Conservation (phyloP, 2,888 invertebrate genomes). For the Caenorhabditis sp. region DNA sequence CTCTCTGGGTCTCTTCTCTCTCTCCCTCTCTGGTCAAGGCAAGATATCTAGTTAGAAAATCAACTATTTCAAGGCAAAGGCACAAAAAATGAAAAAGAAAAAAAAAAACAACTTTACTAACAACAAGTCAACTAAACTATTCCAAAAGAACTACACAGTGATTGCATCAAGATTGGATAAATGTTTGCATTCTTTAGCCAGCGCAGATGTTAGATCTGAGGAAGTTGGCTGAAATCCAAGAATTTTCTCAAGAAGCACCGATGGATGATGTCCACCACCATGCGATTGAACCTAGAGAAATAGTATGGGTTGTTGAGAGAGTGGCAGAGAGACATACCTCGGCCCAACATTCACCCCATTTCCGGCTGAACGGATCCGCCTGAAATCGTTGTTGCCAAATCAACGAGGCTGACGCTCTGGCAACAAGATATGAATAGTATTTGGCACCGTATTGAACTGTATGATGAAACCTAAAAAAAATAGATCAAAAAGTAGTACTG, state of each 20-base stretch:
- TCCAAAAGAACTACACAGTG: conserved; percentile 37
- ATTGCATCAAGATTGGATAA: conserved; percentile 48
- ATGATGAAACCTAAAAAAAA: conserved; percentile 83
- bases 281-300: conserved; percentile 60
- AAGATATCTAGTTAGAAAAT: no score
- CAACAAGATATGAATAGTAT: conserved; percentile 96
- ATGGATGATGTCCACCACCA: conserved; percentile 66
- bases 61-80: no score
- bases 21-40: no score
- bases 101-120: background rate
- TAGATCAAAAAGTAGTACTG: background rate
- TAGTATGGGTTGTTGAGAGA: no score
- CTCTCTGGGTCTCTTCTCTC: no score
- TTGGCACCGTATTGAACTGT: conserved; percentile 97
- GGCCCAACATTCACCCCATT: conserved; percentile 64
- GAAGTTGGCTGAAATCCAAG: conserved; percentile 55
- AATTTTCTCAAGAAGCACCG: conserved; percentile 55
- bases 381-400: conserved; percentile 63
- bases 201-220: conserved; percentile 45
- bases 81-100: background rate
- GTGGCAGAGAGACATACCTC: no score
- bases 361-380: conserved; percentile 54
- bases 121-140: background rate
- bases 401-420: conserved; percentile 72
- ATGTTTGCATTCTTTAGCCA: conserved; percentile 41